Percentiles rank a stretch among this genome's conserved stretches.
Conservation (phyloP, 2,888 invertebrate genomes). For the Proisotoma minuta region DNA sequence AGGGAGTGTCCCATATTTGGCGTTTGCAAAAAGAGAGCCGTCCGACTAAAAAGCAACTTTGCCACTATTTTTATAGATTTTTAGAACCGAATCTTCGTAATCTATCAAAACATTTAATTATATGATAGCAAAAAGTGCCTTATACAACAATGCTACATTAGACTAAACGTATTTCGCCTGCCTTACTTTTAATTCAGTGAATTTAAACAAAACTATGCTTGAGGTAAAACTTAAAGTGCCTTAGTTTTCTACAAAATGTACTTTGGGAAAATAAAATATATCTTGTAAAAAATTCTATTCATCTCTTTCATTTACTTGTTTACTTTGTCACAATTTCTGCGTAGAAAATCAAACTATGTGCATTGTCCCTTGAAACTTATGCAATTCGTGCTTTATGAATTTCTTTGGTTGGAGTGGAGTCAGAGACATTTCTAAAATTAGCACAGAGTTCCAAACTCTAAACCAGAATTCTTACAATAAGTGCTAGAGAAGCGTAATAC, state of each 20-base stretch:
- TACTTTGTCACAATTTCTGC: too few relatives aligned
- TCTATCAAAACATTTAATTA: not conserved
- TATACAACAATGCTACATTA: too few relatives aligned
- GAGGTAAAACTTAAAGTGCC: too few relatives aligned
- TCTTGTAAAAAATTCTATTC: too few relatives aligned
- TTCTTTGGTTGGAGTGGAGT: not conserved
- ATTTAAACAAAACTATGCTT: too few relatives aligned
- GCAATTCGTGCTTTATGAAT: not conserved
- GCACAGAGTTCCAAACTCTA: not conserved
- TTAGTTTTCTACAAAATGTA: too few relatives aligned
- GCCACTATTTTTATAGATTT: not conserved
- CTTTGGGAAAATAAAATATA: too few relatives aligned
- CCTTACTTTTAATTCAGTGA: too few relatives aligned
- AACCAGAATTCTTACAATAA: not conserved
- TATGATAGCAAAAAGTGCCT: not conserved
- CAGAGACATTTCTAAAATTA: not conserved
- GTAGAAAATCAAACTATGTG: not conserved
- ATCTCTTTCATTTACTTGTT: too few relatives aligned
- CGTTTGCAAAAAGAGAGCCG: conserved; percentile 37
- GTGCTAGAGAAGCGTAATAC: too few relatives aligned
- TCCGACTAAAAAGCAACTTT: conserved; percentile 20
- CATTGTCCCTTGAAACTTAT: not conserved
- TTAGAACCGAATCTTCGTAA: not conserved
- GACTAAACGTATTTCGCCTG: not conserved
- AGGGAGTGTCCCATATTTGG: conserved; percentile 44